These are phyloP conservation scores for Dasypogon diadema DNA, from an alignment of 2,888 invertebrate genomes.

Conservation along the genomic window DNA sequence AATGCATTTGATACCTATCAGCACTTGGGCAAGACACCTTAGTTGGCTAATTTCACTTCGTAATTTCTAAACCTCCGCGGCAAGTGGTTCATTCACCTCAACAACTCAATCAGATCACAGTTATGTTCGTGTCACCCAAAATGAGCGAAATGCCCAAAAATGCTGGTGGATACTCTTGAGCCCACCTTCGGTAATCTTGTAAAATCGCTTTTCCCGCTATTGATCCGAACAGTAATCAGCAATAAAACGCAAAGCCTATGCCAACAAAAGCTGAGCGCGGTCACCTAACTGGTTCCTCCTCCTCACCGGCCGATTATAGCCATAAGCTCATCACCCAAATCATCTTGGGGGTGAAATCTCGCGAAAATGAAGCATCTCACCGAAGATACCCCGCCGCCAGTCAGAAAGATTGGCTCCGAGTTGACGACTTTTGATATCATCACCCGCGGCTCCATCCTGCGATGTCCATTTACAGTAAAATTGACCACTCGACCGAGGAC, in stretches of 20 bases:
- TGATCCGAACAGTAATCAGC: conserved; percentile 18
- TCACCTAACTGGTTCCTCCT: conserved; percentile 47
- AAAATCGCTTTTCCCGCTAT: conserved; percentile 23
- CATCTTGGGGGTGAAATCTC: conserved; percentile 35
- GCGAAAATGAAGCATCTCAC: not conserved
- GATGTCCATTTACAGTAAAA: conserved; percentile 5
- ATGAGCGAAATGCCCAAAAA: conserved; percentile 39
- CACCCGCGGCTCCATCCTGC: conserved; percentile 28
- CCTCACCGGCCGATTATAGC: conserved; percentile 39
- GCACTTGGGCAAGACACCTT: too few relatives aligned
- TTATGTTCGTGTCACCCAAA: not conserved
- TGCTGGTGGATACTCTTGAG: not conserved
- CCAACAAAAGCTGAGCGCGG: conserved; percentile 13
- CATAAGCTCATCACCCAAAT: conserved; percentile 7
- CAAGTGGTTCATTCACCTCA: conserved; percentile 38
- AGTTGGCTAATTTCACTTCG: not conserved
- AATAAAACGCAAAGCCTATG: conserved; percentile 11
- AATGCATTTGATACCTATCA: too few relatives aligned
- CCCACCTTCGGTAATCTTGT: conserved; percentile 10
- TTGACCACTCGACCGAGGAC: not conserved
- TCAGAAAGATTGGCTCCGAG: not conserved
- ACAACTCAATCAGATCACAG: conserved; percentile 34
- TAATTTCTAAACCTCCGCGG: conserved; percentile 24
- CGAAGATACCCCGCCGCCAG: not conserved
- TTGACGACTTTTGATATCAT: conserved; percentile 14